Base-by-base conservation (phyloP, 2,113 vertebrate species). In the Dendrocopos noguchii region DNA sequence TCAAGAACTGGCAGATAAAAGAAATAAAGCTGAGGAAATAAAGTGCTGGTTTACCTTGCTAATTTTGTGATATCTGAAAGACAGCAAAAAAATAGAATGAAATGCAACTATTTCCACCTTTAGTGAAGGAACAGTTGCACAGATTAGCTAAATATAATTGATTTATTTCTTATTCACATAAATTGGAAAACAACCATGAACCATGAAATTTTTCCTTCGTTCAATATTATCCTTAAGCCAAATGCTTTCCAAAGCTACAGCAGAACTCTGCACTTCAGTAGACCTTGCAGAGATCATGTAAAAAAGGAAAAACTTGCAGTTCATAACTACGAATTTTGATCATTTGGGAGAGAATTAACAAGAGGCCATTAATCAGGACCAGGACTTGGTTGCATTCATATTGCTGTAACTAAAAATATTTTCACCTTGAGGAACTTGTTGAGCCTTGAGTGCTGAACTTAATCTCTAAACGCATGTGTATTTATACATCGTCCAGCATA, bases 371-470 rank as follows among this genome's bases (percentile, higher is more conserved):
- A 22, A 90, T 60, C 8, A 39, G 34, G 65, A 90, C 53, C 36
- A 68, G 2, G 25, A 81, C 50, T 60, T 79, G 78, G 68, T 64
- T 5, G 4, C 65, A 34, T 79, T 77, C 55, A 18, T 42, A 60
- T 71, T 70, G 55, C 52, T 76, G 56, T 57, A 81, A 72, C 36
- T 81, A 88, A 90, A 93, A 86, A 61, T 82, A 93, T 57, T 87
- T 68, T 75, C 66, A 68, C 74, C 68, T 47, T 1, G 1, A 93
- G 65, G 72, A 84, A 86, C 4, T n/a, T 21, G 36, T 12, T 50
- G 46, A 70, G 76, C 67, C 31, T 92, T 56, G 39, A 33, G 52
- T 34, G 19, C 46, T 76, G 63, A 91, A 68, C 46, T 84, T 76
- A 65, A n/a, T 42, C 61, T 60, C 80, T 42, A 42, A 66, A 71